Conservation (phyloP, 2,113 vertebrate genomes). For the Vulpes vulpes region DNA sequence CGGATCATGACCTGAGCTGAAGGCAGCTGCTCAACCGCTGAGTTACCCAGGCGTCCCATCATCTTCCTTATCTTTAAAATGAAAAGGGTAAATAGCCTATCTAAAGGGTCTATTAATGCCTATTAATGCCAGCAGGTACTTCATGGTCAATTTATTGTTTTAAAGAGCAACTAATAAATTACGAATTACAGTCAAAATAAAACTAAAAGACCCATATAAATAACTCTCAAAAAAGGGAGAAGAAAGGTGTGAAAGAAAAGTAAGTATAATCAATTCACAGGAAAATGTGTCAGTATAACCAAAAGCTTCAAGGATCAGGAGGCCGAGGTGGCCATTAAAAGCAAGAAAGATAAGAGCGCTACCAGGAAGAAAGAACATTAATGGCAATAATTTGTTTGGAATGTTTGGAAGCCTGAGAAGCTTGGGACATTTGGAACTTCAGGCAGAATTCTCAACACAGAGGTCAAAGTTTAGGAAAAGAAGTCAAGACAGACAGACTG, state of each 20-base stretch:
- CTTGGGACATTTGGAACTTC: not conserved
- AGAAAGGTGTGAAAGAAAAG: not conserved
- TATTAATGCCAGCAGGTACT: not conserved
- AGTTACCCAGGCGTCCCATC: not conserved
- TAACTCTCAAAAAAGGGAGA: not conserved
- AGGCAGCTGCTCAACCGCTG: no score
- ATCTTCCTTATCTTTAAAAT: slow-evolving; percentile 12
- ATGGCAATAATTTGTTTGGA: not conserved
- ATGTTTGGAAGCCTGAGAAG: not conserved
- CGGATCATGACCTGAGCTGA: no score
- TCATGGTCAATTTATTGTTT: not conserved
- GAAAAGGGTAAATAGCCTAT: not conserved
- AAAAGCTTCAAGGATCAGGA: not conserved
- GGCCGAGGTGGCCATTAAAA: not conserved
- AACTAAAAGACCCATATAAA: not conserved
- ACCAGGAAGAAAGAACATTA: not conserved
- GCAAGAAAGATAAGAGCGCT: not conserved
- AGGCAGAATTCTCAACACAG: not conserved
- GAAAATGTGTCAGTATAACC: not conserved
- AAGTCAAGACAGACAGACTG: not conserved
- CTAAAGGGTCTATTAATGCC: not conserved
- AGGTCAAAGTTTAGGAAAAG: not conserved
- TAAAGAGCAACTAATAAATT: slow-evolving; percentile 26
- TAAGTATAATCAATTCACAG: not conserved
- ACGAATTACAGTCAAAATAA: not conserved